Evolutionary conservation across 2,113 vertebrate species (phyloP).

Genomic region (Brachypodius melanocephalos): DNA sequence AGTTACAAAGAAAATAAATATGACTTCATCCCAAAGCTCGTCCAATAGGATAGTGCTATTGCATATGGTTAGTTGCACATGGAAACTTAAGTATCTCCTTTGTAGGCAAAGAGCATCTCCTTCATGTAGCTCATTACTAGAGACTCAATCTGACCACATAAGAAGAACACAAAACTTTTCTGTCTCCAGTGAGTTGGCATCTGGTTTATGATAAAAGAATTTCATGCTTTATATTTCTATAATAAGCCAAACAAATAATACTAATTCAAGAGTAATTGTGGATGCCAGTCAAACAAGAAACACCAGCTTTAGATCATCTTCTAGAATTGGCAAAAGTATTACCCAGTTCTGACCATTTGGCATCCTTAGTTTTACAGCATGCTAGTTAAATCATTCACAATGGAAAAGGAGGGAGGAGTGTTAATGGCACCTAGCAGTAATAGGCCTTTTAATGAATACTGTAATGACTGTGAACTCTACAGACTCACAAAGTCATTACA

Average conservation of each 20-base stretch:
- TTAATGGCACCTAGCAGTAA: neutral
- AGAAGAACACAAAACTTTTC: constrained; percentile 1
- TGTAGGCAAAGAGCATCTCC: neutral
- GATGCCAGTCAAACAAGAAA: constrained; percentile 18
- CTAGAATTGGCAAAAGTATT: neutral
- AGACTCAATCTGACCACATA: neutral
- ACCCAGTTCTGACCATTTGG: neutral
- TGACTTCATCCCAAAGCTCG: neutral
- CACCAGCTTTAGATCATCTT: neutral
- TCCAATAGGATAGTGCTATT: neutral
- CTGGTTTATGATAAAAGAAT: neutral
- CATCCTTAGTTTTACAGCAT: neutral
- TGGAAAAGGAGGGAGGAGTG: neutral
- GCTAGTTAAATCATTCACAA: neutral
- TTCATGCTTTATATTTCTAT: neutral
- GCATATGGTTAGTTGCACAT: neutral
- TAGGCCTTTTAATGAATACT: neutral
- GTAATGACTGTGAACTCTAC: neutral
- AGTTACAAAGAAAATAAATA: neutral
- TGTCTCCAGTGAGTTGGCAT: neutral
- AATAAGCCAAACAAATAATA: constrained; percentile 11
- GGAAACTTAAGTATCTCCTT: neutral
- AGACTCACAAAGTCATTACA: neutral
- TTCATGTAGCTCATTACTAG: neutral
- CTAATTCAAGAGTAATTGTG: constrained; percentile 21